These are phyloP conservation scores for Heliothis peltigera DNA, from an alignment of 2,888 invertebrate species.

Conservation along the genomic window DNA sequence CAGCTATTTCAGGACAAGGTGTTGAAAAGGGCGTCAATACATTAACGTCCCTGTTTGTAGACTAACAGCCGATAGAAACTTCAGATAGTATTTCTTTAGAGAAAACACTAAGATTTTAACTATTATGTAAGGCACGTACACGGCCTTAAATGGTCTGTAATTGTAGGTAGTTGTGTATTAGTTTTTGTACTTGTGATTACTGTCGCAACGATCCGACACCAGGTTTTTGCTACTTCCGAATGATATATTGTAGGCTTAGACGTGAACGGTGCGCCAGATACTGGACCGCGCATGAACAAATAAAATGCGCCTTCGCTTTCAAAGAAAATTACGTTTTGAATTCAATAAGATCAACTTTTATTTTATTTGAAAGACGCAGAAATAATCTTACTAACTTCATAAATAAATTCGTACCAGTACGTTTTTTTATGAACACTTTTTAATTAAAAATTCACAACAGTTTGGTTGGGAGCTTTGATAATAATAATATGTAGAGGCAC, in stretches of 20 bases:
- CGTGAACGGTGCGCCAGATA: slow-evolving; percentile 52
- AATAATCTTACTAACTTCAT: background rate
- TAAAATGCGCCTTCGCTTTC: slow-evolving; percentile 40
- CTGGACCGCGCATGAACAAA: slow-evolving; percentile 38
- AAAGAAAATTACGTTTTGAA: slow-evolving; percentile 39
- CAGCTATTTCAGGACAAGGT: slow-evolving; percentile 55
- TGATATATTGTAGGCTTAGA: slow-evolving; percentile 78
- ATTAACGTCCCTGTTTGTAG: slow-evolving; percentile 57
- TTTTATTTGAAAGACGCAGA: slow-evolving; percentile 7
- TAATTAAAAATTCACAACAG: background rate
- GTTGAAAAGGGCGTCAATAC: slow-evolving; percentile 52
- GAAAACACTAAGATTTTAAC: slow-evolving; percentile 79
- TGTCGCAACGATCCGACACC: slow-evolving; percentile 81
- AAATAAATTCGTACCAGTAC: background rate
- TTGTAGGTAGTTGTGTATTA: slow-evolving; percentile 81
- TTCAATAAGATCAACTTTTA: slow-evolving; percentile 29
- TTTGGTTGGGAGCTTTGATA: slow-evolving; percentile 12
- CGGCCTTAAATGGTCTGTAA: slow-evolving; percentile 86
- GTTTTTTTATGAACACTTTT: background rate
- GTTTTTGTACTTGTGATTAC: slow-evolving; percentile 84
- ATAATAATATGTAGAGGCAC: slow-evolving; percentile 16
- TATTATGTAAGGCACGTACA: slow-evolving; percentile 83
- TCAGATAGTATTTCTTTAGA: slow-evolving; percentile 68
- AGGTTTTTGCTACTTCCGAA: slow-evolving; percentile 82
- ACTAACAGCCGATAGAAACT: slow-evolving; percentile 60